These are phyloP conservation scores for Linurgus olivaceus DNA, from an alignment of 2,797 vertebrate species.

Conservation along the genomic window DNA sequence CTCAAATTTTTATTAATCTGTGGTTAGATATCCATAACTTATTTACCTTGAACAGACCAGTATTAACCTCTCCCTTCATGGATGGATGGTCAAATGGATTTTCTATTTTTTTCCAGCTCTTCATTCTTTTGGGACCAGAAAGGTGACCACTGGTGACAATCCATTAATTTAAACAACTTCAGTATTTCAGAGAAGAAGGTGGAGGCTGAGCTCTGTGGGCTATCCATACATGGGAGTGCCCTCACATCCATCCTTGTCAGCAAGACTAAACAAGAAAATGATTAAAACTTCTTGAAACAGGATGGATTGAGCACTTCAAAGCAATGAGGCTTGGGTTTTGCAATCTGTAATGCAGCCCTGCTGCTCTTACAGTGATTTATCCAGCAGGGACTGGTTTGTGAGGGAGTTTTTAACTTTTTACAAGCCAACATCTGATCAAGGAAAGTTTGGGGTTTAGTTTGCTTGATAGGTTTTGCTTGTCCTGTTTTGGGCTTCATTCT, in stretches of 20 bases:
- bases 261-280: background rate
- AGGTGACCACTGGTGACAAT: background rate
- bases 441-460: background rate
- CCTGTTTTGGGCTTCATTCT: background rate
- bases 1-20: background rate
- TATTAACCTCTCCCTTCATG: background rate
- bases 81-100: conserved; percentile 1
- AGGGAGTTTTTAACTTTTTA: background rate
- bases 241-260: background rate
- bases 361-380: background rate
- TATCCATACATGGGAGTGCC: background rate
- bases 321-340: background rate
- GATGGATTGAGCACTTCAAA: background rate
- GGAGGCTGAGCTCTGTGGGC: background rate
- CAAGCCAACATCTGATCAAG: background rate
- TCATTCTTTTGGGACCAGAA: background rate
- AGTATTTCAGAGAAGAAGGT: background rate
- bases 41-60: background rate
- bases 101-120: background rate
- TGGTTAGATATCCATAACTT: background rate
- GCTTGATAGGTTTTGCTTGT: background rate
- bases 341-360: background rate
- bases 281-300: background rate
- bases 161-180: background rate
- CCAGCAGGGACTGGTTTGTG: background rate